Base-by-base conservation (phyloP, 2,113 vertebrate genomes). In the Cebidichthys violaceus region DNA sequence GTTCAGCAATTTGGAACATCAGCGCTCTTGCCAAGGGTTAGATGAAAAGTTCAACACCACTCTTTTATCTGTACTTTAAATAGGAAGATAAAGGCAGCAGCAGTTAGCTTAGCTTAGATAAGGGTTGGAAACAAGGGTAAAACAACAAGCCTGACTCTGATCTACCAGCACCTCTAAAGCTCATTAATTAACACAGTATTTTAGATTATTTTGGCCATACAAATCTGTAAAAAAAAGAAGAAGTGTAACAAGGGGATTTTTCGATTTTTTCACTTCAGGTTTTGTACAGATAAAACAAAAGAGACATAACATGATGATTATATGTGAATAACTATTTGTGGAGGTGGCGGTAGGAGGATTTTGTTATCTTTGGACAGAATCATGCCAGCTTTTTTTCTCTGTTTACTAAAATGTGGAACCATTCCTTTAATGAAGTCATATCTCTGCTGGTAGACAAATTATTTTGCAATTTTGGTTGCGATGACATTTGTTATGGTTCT, bases 331-430 rank as follows among this genome's bases (percentile, higher is more conserved):
- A n/a, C 22, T 35, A 15, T 11, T 5, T 52, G 43, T 27, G 9
- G 20, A 54, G 17, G 3, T 62, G 13, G 17, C 14, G 0, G 29
- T 35, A 17, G 68, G 20, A 4, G 4, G 37, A 33, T n/a, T 33
- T 24, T 33, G 13, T 79, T 22, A 2, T 4, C 33, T 29, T 24
- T 45, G 15, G 18, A 10, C 50, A 27, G 27, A 45, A 17, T 2
- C 4, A 43, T 60, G 13, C 20, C 11, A 24, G 13, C 22, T 41
- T 24, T 39, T 37, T 8, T n/a, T 9, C 24, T 11, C n/a, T 54
- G 41, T 65, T 54, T 55, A 65, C 11, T n/a, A n/a, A 62, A 39
- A 78, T n/a, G 43, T 54, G 3, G 13, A 79, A n/a, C 47, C 22
- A 17, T 22, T 18, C 9, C 52, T 67, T n/a, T 66, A 29, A 65